These are phyloP conservation scores for Motacilla alba DNA, from an alignment of 2,113 vertebrate genomes.

Conservation along the genomic window DNA sequence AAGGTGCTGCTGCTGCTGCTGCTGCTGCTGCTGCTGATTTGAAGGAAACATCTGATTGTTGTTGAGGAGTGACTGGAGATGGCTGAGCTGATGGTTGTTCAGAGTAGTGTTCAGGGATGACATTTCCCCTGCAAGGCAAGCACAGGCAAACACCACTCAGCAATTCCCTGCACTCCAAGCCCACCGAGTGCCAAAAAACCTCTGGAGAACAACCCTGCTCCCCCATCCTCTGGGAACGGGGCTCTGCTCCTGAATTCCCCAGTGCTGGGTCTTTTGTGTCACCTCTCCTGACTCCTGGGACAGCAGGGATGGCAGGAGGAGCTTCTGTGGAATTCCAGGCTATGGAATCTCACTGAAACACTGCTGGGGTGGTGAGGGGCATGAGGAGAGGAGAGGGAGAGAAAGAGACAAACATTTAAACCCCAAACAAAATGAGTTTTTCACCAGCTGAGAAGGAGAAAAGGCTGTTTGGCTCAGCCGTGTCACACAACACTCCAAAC, in stretches of 20 bases:
- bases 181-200: not conserved
- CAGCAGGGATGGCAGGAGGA: not conserved
- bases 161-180: not conserved
- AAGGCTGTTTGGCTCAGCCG: not conserved
- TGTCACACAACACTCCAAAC: not conserved
- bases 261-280: not conserved
- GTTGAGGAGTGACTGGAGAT: conserved; percentile 83
- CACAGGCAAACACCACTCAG: conserved; percentile 47
- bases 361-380: not conserved
- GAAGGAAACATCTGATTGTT: conserved; percentile 86
- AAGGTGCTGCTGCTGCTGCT: conserved; percentile 81
- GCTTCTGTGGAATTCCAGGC: not conserved
- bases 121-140: conserved; percentile 82
- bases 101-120: conserved; percentile 85
- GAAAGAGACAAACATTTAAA: not conserved
- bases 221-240: not conserved
- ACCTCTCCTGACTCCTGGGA: not conserved
- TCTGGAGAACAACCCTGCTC: not conserved
- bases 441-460: not conserved
- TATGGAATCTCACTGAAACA: not conserved
- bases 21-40: conserved; percentile 85
- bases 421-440: not conserved
- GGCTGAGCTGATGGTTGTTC: conserved; percentile 83
- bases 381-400: not conserved
- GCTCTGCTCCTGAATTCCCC: not conserved